A percentile compares a stretch with the other conserved stretches of the same genome.
These are phyloP conservation scores for Papilio polytes DNA, from an alignment of 1,140 invertebrate species.

Conservation along the genomic window DNA sequence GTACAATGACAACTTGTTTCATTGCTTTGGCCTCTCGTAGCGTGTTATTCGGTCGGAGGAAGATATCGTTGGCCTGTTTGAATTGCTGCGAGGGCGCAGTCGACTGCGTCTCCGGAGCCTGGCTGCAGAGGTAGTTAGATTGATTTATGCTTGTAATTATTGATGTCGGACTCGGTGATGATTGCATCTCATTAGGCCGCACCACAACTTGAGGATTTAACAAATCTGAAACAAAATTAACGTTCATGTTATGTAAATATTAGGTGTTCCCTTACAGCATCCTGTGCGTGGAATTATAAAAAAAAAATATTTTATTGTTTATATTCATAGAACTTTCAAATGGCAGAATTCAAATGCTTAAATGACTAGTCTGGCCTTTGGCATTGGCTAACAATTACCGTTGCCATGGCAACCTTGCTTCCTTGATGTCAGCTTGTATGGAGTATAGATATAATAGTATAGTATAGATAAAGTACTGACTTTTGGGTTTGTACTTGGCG, in stretches of 20 bases:
- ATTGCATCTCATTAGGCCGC: conserved; percentile 69
- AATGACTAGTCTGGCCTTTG: too few relatives aligned
- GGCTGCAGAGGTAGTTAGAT: conserved; percentile 75
- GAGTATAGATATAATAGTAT: too few relatives aligned
- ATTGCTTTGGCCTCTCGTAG: conserved; percentile 49
- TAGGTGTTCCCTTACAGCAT: not conserved
- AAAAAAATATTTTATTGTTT: too few relatives aligned
- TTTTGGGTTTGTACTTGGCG: conserved; percentile 85
- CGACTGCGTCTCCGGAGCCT: conserved; percentile 53
- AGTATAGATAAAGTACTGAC: too few relatives aligned
- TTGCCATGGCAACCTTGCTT: too few relatives aligned
- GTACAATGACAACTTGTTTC: conserved; percentile 69
- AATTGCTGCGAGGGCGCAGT: conserved; percentile 41
- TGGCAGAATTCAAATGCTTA: too few relatives aligned
- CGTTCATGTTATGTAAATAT: not conserved
- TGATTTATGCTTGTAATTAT: conserved; percentile 79
- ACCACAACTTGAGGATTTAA: conserved; percentile 63
- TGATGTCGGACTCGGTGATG: conserved; percentile 78
- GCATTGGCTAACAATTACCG: too few relatives aligned
- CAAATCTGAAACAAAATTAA: conserved; percentile 56
- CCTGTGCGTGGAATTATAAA: too few relatives aligned
- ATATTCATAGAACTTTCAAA: too few relatives aligned
- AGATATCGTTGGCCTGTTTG: conserved; percentile 53
- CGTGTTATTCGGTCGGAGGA: conserved; percentile 55
- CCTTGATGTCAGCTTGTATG: too few relatives aligned